Base-by-base conservation (phyloP, 2,797 vertebrate species). In the Fratercula arctica region DNA sequence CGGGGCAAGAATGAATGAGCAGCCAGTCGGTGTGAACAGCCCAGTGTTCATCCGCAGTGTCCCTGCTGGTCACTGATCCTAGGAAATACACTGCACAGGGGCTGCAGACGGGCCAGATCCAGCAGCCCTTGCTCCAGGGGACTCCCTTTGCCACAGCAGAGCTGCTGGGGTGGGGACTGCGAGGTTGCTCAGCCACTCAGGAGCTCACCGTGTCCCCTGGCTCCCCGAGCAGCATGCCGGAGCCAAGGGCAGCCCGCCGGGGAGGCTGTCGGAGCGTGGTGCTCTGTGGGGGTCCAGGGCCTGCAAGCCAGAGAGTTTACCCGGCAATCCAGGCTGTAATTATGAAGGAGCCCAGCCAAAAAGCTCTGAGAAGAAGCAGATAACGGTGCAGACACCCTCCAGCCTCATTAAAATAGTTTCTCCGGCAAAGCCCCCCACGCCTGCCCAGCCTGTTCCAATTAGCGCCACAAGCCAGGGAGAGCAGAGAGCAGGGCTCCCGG, bases 321-420 rank as follows among this genome's bases (percentile, higher is more conserved):
- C 57, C 48, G 1, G n/a, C 64, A 31, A 26, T 19, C 31, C 72
- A 5, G 70, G 74, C 87, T 74, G 82, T 20, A 54, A 73, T 90
- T 87, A 53, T 50, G 18, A 3, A 51, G 90, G 70, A 92, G 63
- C 82, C 16, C 76, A 31, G 72, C 87, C 95, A 84, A 87, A 61
- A 77, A 53, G 39, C 64, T 85, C 74, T 74, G 92, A 79, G 94
- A 59, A 94, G 95, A 29, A 84, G 87, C 87, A 95, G 97, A 94
- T 90, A 91, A 45, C 45, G 7, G 83, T 3, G 25, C 87, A 75
- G 81, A 56, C 79, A 75, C 68, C 76, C 77, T 69, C 50, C 50
- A 10, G 28, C 77, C 95, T 97, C 93, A 93, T 96, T 97, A 96
- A 97, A 96, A 97, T 95, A 51, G 80, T 95, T 96, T 91, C 90